These are phyloP conservation scores for Steromphala cineraria DNA, from an alignment of 2,888 invertebrate species.

Conservation along the genomic window DNA sequence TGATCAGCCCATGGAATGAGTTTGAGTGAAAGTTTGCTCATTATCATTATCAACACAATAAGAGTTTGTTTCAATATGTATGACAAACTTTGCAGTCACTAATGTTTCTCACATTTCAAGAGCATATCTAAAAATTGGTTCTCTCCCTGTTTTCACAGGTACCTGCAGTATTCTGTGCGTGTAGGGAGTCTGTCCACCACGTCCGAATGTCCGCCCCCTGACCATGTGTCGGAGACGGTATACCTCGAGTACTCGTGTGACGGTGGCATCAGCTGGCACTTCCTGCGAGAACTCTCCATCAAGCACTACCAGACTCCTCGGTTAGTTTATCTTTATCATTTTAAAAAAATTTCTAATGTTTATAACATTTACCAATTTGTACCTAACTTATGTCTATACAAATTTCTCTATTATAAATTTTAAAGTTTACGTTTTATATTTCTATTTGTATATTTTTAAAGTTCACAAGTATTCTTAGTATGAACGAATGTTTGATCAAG, in stretches of 20 bases:
- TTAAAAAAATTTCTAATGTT: too few species aligned
- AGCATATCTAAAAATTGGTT: neutral
- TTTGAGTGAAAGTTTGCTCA: too few species aligned
- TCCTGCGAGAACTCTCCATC: conserved; percentile 67
- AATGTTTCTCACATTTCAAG: neutral
- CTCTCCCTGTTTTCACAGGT: conserved; percentile 49
- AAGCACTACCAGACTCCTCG: conserved; percentile 65
- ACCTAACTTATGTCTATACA: too few species aligned
- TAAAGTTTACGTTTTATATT: too few species aligned
- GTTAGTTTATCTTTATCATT: conserved; percentile 51
- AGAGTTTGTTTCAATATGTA: neutral
- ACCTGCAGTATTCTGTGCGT: conserved; percentile 73
- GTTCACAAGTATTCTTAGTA: too few species aligned
- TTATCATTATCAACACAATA: neutral
- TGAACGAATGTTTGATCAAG: too few species aligned
- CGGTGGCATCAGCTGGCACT: conserved; percentile 73
- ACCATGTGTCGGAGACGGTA: conserved; percentile 66
- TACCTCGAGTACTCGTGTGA: conserved; percentile 74
- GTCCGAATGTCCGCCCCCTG: conserved; percentile 73
- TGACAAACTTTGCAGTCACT: neutral
- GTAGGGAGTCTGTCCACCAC: conserved; percentile 72
- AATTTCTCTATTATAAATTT: too few species aligned
- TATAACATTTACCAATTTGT: too few species aligned
- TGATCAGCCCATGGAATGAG: too few species aligned
- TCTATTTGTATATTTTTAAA: too few species aligned